A percentile compares a stretch with the other conserved stretches of the same genome.
Conservation (phyloP, 1,140 invertebrate genomes). For the Drosophila seguyi region DNA sequence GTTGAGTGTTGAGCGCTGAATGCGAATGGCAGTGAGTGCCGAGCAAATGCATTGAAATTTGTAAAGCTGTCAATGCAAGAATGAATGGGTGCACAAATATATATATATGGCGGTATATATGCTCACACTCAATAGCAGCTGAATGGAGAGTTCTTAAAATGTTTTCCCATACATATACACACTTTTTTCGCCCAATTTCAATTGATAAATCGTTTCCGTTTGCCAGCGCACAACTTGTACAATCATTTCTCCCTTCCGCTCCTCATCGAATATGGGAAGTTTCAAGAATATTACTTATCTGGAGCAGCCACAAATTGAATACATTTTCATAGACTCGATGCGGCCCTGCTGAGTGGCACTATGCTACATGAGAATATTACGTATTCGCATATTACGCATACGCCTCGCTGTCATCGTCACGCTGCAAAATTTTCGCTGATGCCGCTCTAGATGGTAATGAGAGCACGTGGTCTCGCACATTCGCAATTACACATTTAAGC, state of each 20-base stretch:
- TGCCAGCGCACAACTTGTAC: slow-evolving; percentile 15
- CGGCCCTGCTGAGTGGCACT: slow-evolving; percentile 6
- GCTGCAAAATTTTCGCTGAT: slow-evolving; percentile 41
- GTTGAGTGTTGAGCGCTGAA: slow-evolving; percentile 26
- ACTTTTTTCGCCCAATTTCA: slow-evolving; percentile 35
- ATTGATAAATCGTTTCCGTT: slow-evolving; percentile 54
- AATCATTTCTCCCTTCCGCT: slow-evolving; percentile 15
- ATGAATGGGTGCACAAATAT: slow-evolving; percentile 27
- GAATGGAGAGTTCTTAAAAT: slow-evolving; percentile 47
- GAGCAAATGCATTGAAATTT: slow-evolving; percentile 60
- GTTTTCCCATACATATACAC: slow-evolving; percentile 5
- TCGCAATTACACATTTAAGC: slow-evolving; percentile 79
- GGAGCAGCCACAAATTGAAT: slow-evolving; percentile 36
- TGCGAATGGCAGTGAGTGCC: slow-evolving; percentile 52
- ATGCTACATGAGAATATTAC: slow-evolving; percentile 19
- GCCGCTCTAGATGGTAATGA: slow-evolving; percentile 39
- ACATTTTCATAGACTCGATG: slow-evolving; percentile 15
- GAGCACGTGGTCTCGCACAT: slow-evolving; percentile 54
- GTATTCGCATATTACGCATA: slow-evolving; percentile 52
- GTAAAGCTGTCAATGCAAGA: slow-evolving; percentile 57
- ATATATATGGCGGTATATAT: slow-evolving; percentile 28
- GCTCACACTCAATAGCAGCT: slow-evolving; percentile 25
- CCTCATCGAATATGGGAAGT: neutral
- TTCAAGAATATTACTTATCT: slow-evolving; percentile 49
- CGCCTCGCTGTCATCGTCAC: slow-evolving; percentile 52